Evolutionary conservation across 2,888 invertebrate species (phyloP), one percentile per base, ranked within the genome.

Genomic region (Epicampocera succincta): DNA sequence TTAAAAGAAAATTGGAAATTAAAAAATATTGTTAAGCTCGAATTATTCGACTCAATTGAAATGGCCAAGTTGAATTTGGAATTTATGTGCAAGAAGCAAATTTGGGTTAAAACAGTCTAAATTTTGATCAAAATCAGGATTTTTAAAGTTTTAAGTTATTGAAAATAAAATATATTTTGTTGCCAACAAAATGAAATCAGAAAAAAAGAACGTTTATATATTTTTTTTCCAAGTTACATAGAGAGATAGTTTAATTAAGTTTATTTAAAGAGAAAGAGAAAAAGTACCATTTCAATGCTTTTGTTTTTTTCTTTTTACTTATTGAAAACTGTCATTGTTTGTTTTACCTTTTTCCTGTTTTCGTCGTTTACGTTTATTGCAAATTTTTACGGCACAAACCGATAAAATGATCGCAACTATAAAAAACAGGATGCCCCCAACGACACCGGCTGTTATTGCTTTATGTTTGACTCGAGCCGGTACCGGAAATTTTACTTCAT

Each of bases 341-440:
- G 87, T 85, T 85, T 89, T 93, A 98, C 98, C 98, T 96, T 98
- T 98, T 93, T 98, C 97, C 92, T 98, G 97, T 95, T 97, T 98
- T 93, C 97, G 95, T 89, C 98, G 94, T 92, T 98, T 98, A 90
- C 98, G 94, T 92, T 98, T 97, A 93, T 98, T 98, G 94, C 98
- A 98, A 92, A 98, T 98, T 93, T 98, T 98, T 90, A 98, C 98
- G 88, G 98, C 97, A 93, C 98, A 98, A 90, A 98, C 96, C 88
- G 98, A 98, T 89, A 99, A 94, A 90, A 98, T 97, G 92, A 98
- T 97, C 91, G 98, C 98, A 89, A 98, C 98, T 90, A 98, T 96
- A 93, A 98, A 97, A 94, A 99, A 98, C 90, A 98, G 94, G 89
- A 99, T 95, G 86, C 98, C 98, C 87, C 98, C 98, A 86, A 98